Base-by-base conservation (phyloP, 2,888 invertebrate genomes). In the Proisotoma minuta region DNA sequence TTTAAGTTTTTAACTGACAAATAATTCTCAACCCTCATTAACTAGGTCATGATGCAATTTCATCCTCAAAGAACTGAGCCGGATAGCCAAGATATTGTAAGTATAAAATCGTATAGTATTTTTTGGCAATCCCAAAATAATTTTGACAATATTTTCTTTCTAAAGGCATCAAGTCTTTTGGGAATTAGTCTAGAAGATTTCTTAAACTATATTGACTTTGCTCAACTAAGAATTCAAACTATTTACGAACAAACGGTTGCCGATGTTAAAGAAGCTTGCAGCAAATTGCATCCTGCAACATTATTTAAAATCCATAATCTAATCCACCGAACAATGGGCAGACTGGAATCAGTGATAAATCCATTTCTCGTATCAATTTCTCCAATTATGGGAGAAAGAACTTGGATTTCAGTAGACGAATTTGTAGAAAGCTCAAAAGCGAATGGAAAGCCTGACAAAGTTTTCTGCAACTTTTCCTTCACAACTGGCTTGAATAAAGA, bases 401-500 rank as follows among this genome's bases (percentile, higher is more conserved):
- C 8, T 8, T 34, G 34, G 34, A 15, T 34, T 15, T 10, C 34
- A 10, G 34, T 34, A 10, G 34, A 34, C 8, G 34, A 34, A 34
- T 34, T 34, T 34, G 34, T 34, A 34, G 34, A 34, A 34, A 34
- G 15, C 34, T 10, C 34, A 10, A 8, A 15, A 34, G 8, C 8
- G 15, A 34, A 34, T 34, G n/a, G n/a, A n/a, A n/a, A n/a, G n/a
- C n/a, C n/a, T n/a, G n/a, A n/a, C n/a, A 49, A 22, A 20, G 28
- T 28, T 3, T 52, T 54, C 40, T 54, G 54, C 23, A 22, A 54
- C 23, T 54, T 54, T n/a, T 54, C 54, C 10, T n/a, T 54, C 39
- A 18, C 40, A 23, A 23, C 1, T 1, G 18, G 34, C 10, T 54
- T 54, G 5, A 65, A 65, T 28, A 60, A 52, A n/a, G 58, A 59